Percentiles rank a stretch among this genome's conserved stretches.
Evolutionary conservation across 2,888 invertebrate species (phyloP).

Genomic region (Oscheius sp.): DNA sequence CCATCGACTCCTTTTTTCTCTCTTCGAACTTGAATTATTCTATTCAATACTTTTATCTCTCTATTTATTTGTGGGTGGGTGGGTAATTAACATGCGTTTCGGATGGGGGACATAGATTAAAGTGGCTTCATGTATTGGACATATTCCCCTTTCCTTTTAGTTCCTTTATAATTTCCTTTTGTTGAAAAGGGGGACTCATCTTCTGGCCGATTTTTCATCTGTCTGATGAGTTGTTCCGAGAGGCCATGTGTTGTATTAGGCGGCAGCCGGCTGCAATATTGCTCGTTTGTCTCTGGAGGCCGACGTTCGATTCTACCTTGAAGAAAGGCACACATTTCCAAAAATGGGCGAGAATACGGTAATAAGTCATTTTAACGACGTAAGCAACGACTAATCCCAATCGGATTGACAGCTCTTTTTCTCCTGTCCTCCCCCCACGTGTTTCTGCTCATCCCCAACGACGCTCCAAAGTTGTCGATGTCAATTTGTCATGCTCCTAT

Average conservation of each 20-base stretch:
- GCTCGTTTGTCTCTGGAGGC: slow-evolving; percentile 37
- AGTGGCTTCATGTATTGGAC: slow-evolving; percentile 1
- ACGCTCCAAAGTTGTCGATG: neutral
- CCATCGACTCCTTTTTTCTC: neutral
- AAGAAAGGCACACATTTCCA: neutral
- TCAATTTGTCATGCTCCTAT: slow-evolving; percentile 12
- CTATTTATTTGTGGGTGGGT: neutral
- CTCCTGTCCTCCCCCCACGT: too few species aligned
- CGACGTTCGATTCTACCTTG: slow-evolving; percentile 34
- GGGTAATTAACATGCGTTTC: neutral
- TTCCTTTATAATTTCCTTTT: too few species aligned
- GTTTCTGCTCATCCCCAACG: neutral
- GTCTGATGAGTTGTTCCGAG: slow-evolving; percentile 35
- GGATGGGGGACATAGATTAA: neutral
- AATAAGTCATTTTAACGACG: too few species aligned
- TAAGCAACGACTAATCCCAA: slow-evolving; percentile 15
- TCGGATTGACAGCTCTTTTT: slow-evolving; percentile 6
- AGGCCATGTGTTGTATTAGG: slow-evolving; percentile 34
- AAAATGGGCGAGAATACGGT: neutral
- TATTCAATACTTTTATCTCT: slow-evolving; percentile 15
- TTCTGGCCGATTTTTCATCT: slow-evolving; percentile 24
- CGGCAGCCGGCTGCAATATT: slow-evolving; percentile 31
- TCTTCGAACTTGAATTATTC: neutral
- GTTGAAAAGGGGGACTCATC: neutral
- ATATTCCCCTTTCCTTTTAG: too few species aligned